These are phyloP conservation scores for Resseliella maxima DNA, from an alignment of 2,888 invertebrate species.

Conservation along the genomic window DNA sequence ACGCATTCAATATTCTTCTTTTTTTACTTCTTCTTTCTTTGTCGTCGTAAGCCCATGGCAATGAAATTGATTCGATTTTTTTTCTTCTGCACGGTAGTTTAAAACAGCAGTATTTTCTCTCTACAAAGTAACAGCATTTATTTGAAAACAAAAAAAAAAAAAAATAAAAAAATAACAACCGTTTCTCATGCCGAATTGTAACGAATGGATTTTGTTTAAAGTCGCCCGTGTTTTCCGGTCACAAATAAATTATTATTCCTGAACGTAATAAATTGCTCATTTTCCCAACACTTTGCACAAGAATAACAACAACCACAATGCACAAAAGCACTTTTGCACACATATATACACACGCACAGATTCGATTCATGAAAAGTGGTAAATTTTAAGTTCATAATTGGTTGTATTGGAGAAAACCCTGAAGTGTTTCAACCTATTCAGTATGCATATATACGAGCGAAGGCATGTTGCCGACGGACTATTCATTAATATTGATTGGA, in stretches of 20 bases:
- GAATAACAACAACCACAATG: too few relatives aligned
- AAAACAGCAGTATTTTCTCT: background rate
- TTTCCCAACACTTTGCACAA: background rate
- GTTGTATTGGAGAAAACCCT: conserved; percentile 20
- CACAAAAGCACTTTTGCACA: too few relatives aligned
- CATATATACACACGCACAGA: too few relatives aligned
- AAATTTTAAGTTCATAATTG: conserved; percentile 1
- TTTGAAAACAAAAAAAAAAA: too few relatives aligned
- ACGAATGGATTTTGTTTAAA: background rate
- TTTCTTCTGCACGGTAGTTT: background rate
- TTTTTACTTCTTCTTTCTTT: background rate
- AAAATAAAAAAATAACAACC: background rate
- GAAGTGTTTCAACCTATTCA: conserved; percentile 17
- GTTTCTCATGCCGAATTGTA: background rate
- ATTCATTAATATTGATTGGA: conserved; percentile 51
- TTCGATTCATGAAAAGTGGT: background rate
- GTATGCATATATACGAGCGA: background rate
- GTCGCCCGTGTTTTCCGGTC: background rate
- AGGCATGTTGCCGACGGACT: background rate
- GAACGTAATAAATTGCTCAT: background rate
- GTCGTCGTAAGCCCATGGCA: background rate
- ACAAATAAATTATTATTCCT: background rate
- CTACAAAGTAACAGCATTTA: too few relatives aligned
- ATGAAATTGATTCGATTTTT: background rate
- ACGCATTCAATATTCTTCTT: background rate